A percentile compares a stretch with the other conserved stretches of the same genome.
phyloP scores from a whole-genome alignment of 1,140 invertebrate species.

The Protaetia brevitarsis region DNA sequence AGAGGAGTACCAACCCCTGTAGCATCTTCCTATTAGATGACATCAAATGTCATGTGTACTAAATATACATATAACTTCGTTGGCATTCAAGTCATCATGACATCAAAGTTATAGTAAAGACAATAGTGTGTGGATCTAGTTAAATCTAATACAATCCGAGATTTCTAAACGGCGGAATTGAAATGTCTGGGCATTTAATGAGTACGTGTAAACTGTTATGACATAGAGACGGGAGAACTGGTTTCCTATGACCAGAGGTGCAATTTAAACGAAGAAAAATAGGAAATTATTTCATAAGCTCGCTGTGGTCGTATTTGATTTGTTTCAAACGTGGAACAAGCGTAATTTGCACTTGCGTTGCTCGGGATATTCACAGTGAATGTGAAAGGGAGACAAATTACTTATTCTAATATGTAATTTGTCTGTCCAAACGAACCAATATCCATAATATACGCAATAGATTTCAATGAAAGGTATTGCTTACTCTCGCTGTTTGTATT shows the following conservation, averaged over 20 bases:
- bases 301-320: neutral
- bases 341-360: neutral
- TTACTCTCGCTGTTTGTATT: too few species aligned
- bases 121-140: too few species aligned
- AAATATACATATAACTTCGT: too few species aligned
- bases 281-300: neutral
- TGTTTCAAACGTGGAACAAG: neutral
- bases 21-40: too few species aligned
- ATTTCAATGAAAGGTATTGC: too few species aligned
- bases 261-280: neutral
- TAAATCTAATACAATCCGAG: too few species aligned
- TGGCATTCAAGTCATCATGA: too few species aligned
- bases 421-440: neutral
- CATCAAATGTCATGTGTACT: too few species aligned
- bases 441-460: too few species aligned
- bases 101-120: too few species aligned
- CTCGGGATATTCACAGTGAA: neutral
- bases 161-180: too few species aligned
- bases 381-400: conserved; percentile 9
- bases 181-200: neutral
- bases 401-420: conserved; percentile 9
- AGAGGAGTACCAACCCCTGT: too few species aligned
- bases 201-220: neutral
- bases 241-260: neutral
- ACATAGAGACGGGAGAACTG: neutral